These are phyloP conservation scores for Trematomus loennbergii DNA, from an alignment of 2,113 vertebrate species.

Conservation along the genomic window DNA sequence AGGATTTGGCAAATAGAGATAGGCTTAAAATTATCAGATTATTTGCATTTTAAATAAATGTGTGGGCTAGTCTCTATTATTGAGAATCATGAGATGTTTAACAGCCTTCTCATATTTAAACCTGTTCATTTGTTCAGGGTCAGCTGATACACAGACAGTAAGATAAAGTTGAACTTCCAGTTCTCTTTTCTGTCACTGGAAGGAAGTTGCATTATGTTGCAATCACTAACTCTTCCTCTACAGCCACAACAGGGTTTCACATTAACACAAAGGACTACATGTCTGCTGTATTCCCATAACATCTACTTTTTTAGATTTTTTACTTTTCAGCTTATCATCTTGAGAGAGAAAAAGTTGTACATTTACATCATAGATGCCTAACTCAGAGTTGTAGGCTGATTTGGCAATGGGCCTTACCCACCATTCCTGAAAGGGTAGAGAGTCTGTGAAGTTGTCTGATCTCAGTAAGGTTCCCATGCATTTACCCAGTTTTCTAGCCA, in stretches of 20 bases:
- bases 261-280: neutral
- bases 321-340: neutral
- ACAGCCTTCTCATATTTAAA: neutral
- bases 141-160: constrained; percentile 17
- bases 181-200: constrained; percentile 57
- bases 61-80: neutral
- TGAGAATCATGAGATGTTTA: neutral
- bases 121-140: constrained; percentile 9
- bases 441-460: constrained; percentile 38
- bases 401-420: constrained; percentile 49
- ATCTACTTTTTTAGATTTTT: neutral
- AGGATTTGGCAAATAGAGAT: neutral
- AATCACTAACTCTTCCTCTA: constrained; percentile 66
- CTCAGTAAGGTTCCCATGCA: constrained; percentile 65
- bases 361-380: constrained; percentile 42
- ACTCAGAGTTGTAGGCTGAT: constrained; percentile 37
- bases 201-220: constrained; percentile 64
- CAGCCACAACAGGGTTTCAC: neutral
- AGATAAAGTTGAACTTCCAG: constrained; percentile 56
- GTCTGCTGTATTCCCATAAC: neutral
- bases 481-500: constrained; percentile 66
- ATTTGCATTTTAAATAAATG: neutral
- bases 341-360: constrained; percentile 18
- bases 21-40: neutral
- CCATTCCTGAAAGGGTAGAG: constrained; percentile 65